Base-by-base conservation (phyloP, 1,140 invertebrate species). In the Tetranychus cinnabarinus region DNA sequence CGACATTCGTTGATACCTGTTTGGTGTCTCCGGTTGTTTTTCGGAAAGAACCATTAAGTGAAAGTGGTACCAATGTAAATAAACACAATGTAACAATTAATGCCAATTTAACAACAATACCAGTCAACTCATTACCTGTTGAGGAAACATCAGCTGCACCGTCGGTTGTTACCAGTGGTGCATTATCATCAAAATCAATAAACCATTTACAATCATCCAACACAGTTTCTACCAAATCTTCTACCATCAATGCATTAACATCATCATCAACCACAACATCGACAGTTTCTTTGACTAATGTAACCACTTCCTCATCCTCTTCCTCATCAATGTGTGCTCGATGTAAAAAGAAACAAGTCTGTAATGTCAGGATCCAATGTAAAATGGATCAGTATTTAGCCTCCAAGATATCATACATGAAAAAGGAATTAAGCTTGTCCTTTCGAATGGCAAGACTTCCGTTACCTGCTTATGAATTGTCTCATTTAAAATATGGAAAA, bases 401-500 rank as follows among this genome's bases (percentile, higher is more conserved):
- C 13, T 42, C 35, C 52, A 62, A 63, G 56, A 52, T 62, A 55
- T 46, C 59, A 10, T 58, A 39, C 33, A 37, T 65, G 10, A 47
- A 35, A 48, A 48, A 64, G 39, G 61, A 61, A 47, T 35, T 65
- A 33, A 62, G 56, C 39, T 52, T 68, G 2, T 68, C 67, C 12
- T 52, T 68, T 56, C 58, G 36, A 35, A 67, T 67, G n/a, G 66
- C 67, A 4, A 52, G 67, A 34, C 39, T 65, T 35, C 67, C 65
- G 31, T 54, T 64, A 31, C 65, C 65, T 45, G 50, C 61, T 1
- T 34, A 54, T 12, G 67, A 68, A 37, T 58, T 67, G 42, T 62
- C 64, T 64, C 74, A 78, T 68, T 70, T 84, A 33, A 84, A 82
- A 67, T 86, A 83, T 69, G 77, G 79, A 56, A 76, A 81, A 62